Conservation (phyloP, 2,113 vertebrate genomes). For the Larimichthys polyactis region DNA sequence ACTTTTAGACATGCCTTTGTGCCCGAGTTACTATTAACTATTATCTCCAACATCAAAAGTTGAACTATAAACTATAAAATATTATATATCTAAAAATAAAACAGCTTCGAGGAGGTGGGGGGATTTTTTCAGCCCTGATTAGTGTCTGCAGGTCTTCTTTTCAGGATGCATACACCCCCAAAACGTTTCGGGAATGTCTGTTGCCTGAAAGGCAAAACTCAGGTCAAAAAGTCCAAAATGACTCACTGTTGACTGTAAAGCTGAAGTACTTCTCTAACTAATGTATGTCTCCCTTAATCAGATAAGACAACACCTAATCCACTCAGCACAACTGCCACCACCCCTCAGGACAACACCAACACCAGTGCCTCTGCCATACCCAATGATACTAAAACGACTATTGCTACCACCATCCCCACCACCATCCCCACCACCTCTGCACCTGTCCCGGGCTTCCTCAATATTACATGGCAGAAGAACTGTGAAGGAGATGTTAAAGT, state of each 20-base stretch:
- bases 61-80: too few species aligned
- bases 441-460: background rate
- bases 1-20: too few species aligned
- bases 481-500: conserved; percentile 20
- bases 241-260: background rate
- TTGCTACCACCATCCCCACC: fast-evolving
- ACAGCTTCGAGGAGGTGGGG: background rate
- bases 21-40: too few species aligned
- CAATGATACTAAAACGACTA: too few species aligned
- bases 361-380: too few species aligned
- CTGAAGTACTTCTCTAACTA: background rate
- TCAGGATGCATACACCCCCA: background rate
- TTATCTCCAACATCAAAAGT: too few species aligned
- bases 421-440: fast-evolving
- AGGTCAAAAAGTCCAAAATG: background rate
- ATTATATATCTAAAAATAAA: background rate
- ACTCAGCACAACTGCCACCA: fast-evolving
- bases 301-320: fast-evolving
- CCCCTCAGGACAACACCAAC: fast-evolving
- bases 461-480: fast-evolving
- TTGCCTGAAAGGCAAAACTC: background rate
- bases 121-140: background rate
- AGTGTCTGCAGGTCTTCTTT: background rate
- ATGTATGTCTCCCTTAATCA: conserved; percentile 19
- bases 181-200: too few species aligned